phyloP scores from a whole-genome alignment of 2,888 invertebrate species.

The Athalia circularis region DNA sequence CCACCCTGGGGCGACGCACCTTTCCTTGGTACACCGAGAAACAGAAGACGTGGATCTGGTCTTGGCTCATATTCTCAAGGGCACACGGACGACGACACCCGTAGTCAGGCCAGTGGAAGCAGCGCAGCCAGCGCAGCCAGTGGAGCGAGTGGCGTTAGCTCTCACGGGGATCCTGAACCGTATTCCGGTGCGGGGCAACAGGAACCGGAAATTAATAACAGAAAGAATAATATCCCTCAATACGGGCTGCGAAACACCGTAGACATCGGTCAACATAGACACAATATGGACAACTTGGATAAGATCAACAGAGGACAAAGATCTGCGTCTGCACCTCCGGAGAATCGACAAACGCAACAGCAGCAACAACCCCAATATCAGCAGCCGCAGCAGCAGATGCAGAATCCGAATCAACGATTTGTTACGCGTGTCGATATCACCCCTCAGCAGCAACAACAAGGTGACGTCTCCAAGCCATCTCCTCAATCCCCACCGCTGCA shows the following conservation, averaged over 20 bases:
- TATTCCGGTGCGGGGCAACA: constrained; percentile 16
- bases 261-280: constrained; percentile 82
- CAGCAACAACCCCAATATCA: constrained; percentile 66
- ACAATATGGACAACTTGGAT: constrained; percentile 77
- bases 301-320: constrained; percentile 79
- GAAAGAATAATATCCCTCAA: constrained; percentile 75
- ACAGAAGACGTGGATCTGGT: constrained; percentile 62
- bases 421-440: constrained; percentile 55
- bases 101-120: constrained; percentile 69
- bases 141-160: constrained; percentile 67
- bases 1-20: constrained; percentile 69
- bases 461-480: constrained; percentile 39
- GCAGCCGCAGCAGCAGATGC: constrained; percentile 50
- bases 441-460: constrained; percentile 52
- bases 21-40: constrained; percentile 61
- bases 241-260: constrained; percentile 86
- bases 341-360: constrained; percentile 72
- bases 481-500: constrained; percentile 56
- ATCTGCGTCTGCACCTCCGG: constrained; percentile 89
- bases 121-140: constrained; percentile 66
- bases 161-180: constrained; percentile 65
- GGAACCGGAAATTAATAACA: constrained; percentile 59
- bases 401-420: constrained; percentile 52
- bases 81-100: constrained; percentile 69
- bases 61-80: constrained; percentile 55